Evolutionary conservation across 1,140 invertebrate species (phyloP), one percentile per base, ranked within the genome.

Genomic region (Euwallacea similis): DNA sequence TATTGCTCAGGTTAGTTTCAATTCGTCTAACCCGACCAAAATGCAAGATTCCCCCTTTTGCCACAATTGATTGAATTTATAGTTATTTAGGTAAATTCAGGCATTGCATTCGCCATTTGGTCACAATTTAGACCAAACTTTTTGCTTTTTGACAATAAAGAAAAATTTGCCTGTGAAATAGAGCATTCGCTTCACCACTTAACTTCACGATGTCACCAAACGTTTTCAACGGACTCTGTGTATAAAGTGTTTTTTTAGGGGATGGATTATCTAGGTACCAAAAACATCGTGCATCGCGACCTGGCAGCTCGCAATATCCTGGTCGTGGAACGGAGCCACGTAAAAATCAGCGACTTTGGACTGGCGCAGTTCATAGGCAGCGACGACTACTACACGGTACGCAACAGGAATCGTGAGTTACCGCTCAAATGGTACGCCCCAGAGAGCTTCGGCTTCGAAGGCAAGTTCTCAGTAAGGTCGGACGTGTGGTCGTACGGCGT

Each of bases 401-500:
- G 90, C 79, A 94, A 90, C 2, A 58, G 55, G 7, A 86, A 87
- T 75, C 80, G 92, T 63, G 86, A 91, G 74, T 83, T 94, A 68
- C 93, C 92, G 2, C 88, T 94, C 41, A 92, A 92, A 85, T 94
- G 92, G 92, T 95, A 95, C 83, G 93, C 95, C 0, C 93, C 92
- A 8, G 95, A 97, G 82, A 92, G 93, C 73, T 86, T 96, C 43
- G 82, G 86, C 53, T 86, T 89, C 77, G 6, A 50, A 3, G 88
- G 89, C 43, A 90, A 88, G 85, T 88, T 84, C 82, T 94, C 93
- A 16, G 86, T 88, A 7, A 88, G 90, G 77, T 94, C 93, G 33
- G 94, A 96, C 82, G 92, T 96, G 6, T 98, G 96, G 96, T 96
- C 94, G 8, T 98, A 90, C 82, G 96, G 95, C 11, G 92, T 98